Evolutionary conservation across 1,140 invertebrate species (phyloP).

Genomic region (Achatina immaculata): DNA sequence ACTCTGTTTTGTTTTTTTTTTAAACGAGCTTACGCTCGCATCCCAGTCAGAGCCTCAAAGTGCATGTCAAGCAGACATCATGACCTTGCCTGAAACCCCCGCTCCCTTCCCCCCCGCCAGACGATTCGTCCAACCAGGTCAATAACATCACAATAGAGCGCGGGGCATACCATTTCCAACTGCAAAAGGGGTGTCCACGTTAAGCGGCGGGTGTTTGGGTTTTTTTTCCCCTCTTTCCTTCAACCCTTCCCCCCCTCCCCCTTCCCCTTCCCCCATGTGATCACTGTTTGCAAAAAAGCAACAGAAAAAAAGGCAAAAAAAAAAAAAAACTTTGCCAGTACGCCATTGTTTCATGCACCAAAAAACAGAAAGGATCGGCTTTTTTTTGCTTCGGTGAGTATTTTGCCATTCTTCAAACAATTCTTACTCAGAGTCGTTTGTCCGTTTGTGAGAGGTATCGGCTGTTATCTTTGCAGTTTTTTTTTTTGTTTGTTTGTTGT

Average conservation of each 20-base stretch:
- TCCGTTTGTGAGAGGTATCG: too few species aligned
- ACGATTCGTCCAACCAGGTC: conserved; percentile 6
- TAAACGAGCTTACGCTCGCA: not conserved
- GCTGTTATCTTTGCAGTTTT: too few species aligned
- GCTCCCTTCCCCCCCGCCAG: not conserved
- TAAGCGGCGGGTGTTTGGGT: not conserved
- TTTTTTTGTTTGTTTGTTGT: too few species aligned
- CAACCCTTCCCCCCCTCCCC: not conserved
- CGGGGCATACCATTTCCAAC: conserved; percentile 3
- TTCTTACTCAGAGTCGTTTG: too few species aligned
- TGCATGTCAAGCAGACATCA: conserved; percentile 2
- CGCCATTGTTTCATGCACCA: not conserved
- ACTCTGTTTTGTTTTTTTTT: not conserved
- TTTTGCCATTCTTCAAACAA: too few species aligned
- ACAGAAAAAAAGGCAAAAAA: not conserved
- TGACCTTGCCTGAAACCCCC: not conserved
- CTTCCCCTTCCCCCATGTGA: too few species aligned
- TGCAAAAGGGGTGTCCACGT: conserved; percentile 10
- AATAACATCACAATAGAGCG: conserved; percentile 16
- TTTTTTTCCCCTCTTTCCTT: not conserved
- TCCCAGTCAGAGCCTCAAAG: not conserved
- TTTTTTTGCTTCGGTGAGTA: conserved; percentile 6
- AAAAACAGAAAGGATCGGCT: not conserved
- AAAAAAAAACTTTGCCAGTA: not conserved
- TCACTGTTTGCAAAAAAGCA: too few species aligned